Conservation (phyloP, 1,140 invertebrate genomes). For the Cydia strobilella region DNA sequence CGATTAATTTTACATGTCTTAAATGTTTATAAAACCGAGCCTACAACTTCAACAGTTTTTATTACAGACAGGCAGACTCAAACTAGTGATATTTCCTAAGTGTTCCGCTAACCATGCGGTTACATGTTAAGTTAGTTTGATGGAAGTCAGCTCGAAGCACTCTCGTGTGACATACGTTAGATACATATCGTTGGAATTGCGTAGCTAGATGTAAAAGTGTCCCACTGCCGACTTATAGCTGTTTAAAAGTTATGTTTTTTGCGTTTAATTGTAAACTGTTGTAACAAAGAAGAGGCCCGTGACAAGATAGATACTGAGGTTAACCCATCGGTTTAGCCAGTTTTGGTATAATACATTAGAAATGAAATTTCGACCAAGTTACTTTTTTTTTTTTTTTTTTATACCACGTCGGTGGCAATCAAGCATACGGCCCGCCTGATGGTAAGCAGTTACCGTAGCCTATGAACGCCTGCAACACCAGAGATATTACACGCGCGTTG, state of each 20-base stretch:
- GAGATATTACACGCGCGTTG: too few relatives aligned
- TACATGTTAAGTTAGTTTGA: conserved; percentile 5
- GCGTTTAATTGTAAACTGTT: background rate
- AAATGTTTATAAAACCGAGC: conserved; percentile 1
- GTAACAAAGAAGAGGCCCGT: background rate
- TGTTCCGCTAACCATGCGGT: background rate
- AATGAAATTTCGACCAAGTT: too few relatives aligned
- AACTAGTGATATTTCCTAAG: background rate
- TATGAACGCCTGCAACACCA: too few relatives aligned
- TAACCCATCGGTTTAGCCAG: too few relatives aligned
- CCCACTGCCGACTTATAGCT: background rate
- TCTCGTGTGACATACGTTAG: conserved; percentile 41
- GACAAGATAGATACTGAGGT: too few relatives aligned
- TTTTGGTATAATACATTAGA: too few relatives aligned
- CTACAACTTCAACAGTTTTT: background rate
- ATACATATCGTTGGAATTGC: conserved; percentile 48
- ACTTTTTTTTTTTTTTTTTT: too few relatives aligned
- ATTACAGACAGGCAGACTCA: background rate
- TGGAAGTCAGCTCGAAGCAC: conserved; percentile 24
- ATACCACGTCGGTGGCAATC: too few relatives aligned
- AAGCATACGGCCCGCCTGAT: too few relatives aligned
- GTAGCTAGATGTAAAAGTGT: background rate
- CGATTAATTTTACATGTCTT: too few relatives aligned
- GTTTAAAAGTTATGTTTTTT: background rate
- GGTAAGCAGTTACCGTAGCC: too few relatives aligned